Base-by-base conservation (phyloP, 2,888 invertebrate species). In the Andrena trimmerana region DNA sequence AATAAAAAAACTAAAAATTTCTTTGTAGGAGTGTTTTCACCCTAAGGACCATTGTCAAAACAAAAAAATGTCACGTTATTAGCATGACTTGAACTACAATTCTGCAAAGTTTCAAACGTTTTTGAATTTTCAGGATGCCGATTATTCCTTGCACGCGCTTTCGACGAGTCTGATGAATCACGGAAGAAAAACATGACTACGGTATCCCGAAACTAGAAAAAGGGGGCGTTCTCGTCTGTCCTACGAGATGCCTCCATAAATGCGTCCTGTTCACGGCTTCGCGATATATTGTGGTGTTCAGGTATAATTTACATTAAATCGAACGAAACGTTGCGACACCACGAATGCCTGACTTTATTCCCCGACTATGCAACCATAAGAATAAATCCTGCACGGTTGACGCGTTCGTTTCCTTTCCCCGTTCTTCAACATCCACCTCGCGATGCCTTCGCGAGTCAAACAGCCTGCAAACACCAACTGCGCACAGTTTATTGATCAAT, bases 281-380 rank as follows among this genome's bases (percentile, higher is more conserved):
- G 54, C 33, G 62, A 62, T 70, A 57, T 57, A 57, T 65, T 71
- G 54, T 42, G 63, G 42, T 48, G 54, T 63, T 65, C 65, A 33
- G 1, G 52, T 33, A 72, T 65, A 77, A 72, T 74, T 78, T 74
- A 67, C 66, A 74, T 67, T 42, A 62, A 78, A 74, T 68, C 67
- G 67, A 68, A 63, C 2, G 50, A 31, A 59, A 57, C n/a, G 68
- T 70, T 65, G 52, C 63, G 36, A 70, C 50, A 76, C 13, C 24
- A 27, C 20, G 57, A 68, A 65, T 65, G 63, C 24, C 29, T 8
- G 65, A 59, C 57, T 79, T 69, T 65, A 69, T 54, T 78, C 60
- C 27, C 27, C 10, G 24, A 48, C 63, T 54, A 24, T 36, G n/a
- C 5, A 52, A 60, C 24, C 29, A 4, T 24, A 70, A 70, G 79